Base-by-base conservation (phyloP, 2,888 invertebrate genomes). In the Amorpha juglandis region DNA sequence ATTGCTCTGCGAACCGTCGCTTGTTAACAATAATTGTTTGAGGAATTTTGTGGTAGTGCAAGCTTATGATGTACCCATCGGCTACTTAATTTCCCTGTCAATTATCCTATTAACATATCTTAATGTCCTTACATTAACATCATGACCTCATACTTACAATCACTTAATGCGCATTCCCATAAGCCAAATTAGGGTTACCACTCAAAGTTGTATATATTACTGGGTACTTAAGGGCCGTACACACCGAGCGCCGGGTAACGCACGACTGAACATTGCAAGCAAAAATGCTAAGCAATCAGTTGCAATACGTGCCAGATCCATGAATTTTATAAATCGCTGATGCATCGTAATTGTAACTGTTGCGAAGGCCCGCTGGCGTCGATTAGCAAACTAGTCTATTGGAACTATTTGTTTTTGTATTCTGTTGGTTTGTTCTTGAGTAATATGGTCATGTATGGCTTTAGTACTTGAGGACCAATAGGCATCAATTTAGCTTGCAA, bases 321-420 rank as follows among this genome's bases (percentile, higher is more conserved):
- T 78, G 74, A 74, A 74, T 77, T 78, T 78, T 55, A 75, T 73
- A 71, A 76, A 79, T 79, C 75, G 77, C 73, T 75, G 80, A 82
- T 79, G 78, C 78, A 72, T 76, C 73, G 68, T 71, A 79, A 80
- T 76, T 77, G 75, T 73, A 73, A 68, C 64, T 65, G 72, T 82
- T 80, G 78, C 78, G 73, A 74, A 74, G 70, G 55, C 63, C 65
- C 55, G 55, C 69, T 53, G 68, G 72, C 50, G 71, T 65, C 69
- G 69, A 71, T 76, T 78, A 72, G 72, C 68, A 71, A 76, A 79
- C 69, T 68, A 35, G 65, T 64, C 67, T 63, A 51, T 68, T 64
- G 33, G 42, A 51, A 51, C 35, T 38, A 51, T 63, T 63, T 63
- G 48, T 58, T 42, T 58, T 42, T 42, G 58, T 58, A 58, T 58